These are phyloP conservation scores for Choloepus didactylus DNA, from an alignment of 2,797 vertebrate genomes.

Conservation along the genomic window DNA sequence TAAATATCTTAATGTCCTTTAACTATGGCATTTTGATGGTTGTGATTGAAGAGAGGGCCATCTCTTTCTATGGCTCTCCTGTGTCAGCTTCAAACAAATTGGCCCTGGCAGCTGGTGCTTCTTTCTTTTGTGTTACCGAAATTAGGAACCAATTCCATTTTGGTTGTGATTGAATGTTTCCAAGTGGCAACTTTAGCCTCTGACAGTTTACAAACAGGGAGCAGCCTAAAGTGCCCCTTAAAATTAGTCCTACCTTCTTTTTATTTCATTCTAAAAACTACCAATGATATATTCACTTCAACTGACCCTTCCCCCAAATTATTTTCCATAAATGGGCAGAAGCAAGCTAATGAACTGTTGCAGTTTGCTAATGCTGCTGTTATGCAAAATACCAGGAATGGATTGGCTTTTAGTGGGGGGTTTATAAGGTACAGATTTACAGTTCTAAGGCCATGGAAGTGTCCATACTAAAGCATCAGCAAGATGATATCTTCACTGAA, in stretches of 20 bases:
- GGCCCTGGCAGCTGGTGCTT: neutral
- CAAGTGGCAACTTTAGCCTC: neutral
- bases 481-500: no score
- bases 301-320: neutral
- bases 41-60: neutral
- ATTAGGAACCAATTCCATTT: neutral
- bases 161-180: neutral
- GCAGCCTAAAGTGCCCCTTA: neutral
- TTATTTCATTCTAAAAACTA: slow-evolving; percentile 8
- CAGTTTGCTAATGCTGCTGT: no score
- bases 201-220: neutral
- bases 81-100: neutral
- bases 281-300: neutral
- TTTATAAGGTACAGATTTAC: no score
- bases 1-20: neutral
- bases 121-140: neutral
- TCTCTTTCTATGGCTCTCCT: neutral
- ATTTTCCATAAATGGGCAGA: neutral
- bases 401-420: no score
- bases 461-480: no score
- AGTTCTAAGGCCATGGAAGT: no score
- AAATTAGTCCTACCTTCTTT: neutral
- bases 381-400: no score
- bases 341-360: neutral
- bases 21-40: neutral